Evolutionary conservation across 2,113 vertebrate genomes (phyloP).

Genomic region (Terrapene triunguis): DNA sequence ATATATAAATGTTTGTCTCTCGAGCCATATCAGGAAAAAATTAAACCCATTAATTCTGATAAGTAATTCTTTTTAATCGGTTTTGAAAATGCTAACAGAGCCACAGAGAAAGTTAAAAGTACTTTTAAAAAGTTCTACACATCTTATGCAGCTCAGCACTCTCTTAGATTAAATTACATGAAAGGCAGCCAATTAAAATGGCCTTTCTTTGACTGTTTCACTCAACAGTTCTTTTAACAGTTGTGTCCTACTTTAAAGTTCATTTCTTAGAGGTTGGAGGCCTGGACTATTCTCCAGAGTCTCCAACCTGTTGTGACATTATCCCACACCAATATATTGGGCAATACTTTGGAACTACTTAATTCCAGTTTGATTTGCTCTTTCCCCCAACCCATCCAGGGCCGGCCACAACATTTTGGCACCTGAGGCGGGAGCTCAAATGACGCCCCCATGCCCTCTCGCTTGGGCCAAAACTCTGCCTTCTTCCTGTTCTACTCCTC

Average conservation of each 20-base stretch:
- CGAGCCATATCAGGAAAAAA: conserved; percentile 26
- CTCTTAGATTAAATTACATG: neutral
- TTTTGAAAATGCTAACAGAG: neutral
- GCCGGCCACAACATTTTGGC: no score
- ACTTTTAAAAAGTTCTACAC: conserved; percentile 31
- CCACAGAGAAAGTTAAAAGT: conserved; percentile 17
- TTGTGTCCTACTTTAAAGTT: neutral
- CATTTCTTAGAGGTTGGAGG: rapidly evolving
- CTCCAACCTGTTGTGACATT: neutral
- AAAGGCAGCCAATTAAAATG: neutral
- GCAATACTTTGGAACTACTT: neutral
- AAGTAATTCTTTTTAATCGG: neutral
- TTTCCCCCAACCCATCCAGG: no score
- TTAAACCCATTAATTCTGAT: conserved; percentile 64
- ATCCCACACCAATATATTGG: neutral
- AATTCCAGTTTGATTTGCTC: neutral
- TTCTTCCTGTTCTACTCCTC: no score
- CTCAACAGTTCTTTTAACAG: neutral
- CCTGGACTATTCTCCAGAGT: neutral
- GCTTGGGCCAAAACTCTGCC: no score
- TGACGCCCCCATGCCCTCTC: no score
- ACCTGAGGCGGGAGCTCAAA: no score
- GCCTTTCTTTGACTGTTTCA: neutral
- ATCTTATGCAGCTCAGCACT: neutral
- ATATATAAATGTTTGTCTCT: conserved; percentile 44